A percentile compares a stretch with the other conserved stretches of the same genome.
Conservation (phyloP, 1,140 invertebrate genomes). For the Drosophila serrata region DNA sequence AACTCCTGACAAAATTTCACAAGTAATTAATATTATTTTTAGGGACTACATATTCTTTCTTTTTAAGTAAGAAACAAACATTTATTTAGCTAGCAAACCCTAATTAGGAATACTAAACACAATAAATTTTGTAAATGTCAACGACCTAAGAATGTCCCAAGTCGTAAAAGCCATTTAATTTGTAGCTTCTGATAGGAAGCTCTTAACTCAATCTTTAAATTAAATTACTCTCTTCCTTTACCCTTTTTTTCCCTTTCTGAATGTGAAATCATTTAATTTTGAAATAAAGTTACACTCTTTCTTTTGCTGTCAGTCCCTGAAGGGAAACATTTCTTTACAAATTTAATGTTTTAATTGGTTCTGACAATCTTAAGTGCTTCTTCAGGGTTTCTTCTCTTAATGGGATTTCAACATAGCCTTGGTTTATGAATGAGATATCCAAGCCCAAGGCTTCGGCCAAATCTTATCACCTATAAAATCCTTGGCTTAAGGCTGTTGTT, state of each 20-base stretch:
- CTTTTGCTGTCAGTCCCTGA: background rate
- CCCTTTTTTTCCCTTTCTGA: background rate
- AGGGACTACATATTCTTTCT: too few species aligned
- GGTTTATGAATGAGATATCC: background rate
- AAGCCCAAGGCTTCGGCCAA: background rate
- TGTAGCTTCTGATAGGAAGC: background rate
- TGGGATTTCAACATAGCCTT: background rate
- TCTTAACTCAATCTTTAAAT: background rate
- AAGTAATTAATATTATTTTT: too few species aligned
- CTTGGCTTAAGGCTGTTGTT: conserved; percentile 3
- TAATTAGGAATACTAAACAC: background rate
- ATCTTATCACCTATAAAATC: conserved; percentile 10
- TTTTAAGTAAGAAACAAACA: background rate
- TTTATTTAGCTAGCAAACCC: background rate
- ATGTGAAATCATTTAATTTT: background rate
- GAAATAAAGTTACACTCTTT: background rate
- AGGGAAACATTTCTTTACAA: background rate
- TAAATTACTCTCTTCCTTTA: background rate
- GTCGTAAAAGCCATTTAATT: background rate
- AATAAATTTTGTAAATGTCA: background rate
- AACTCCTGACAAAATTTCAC: background rate
- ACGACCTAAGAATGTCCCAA: background rate
- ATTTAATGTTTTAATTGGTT: conserved; percentile 28
- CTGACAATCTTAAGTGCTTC: conserved; percentile 7
- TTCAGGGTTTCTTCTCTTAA: background rate